phyloP scores from a whole-genome alignment of 2,797 vertebrate genomes.

The Momotus momota region DNA sequence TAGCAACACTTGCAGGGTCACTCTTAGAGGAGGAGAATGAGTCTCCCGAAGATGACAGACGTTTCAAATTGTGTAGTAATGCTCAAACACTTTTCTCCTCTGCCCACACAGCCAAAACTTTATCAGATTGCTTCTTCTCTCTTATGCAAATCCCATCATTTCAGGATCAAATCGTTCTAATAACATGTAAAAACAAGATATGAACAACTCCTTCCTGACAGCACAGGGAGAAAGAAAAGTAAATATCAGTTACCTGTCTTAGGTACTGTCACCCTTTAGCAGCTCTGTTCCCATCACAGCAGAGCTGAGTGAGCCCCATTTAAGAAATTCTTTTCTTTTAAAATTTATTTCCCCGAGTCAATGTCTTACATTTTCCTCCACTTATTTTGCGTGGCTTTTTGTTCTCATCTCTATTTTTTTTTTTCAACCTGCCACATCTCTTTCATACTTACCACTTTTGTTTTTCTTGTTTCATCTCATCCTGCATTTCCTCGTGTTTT shows the following conservation, averaged over 20 bases:
- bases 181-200: background rate
- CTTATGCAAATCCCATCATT: background rate
- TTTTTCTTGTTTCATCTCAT: background rate
- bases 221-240: background rate
- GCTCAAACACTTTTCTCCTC: background rate
- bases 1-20: background rate
- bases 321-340: background rate
- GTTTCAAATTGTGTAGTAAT: background rate
- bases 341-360: background rate
- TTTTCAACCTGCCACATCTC: background rate
- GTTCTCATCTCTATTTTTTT: background rate
- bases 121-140: background rate
- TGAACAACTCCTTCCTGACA: background rate
- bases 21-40: background rate
- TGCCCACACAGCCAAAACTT: background rate
- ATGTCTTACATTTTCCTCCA: background rate
- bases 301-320: background rate
- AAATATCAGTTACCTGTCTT: background rate
- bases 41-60: background rate
- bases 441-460: background rate
- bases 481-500: background rate
- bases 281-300: background rate
- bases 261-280: background rate
- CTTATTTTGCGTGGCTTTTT: background rate
- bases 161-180: slow-evolving; percentile 14